Evolutionary conservation across 2,888 invertebrate genomes (phyloP).

Genomic region (Ypsolopha sequella): DNA sequence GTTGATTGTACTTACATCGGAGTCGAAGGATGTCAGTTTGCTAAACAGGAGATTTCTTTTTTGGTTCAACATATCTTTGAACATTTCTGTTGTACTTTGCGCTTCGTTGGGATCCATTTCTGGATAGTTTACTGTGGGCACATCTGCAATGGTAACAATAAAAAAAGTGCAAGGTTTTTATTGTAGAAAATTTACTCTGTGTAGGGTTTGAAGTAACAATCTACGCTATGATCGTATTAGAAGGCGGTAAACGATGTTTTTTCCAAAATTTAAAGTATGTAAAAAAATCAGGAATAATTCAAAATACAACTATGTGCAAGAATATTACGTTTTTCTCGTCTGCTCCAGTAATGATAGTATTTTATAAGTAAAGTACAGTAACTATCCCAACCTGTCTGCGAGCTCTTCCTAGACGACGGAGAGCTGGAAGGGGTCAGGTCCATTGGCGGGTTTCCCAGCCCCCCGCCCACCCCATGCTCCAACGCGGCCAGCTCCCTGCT

Average conservation of each 20-base stretch:
- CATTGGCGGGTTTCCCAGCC: conserved; percentile 48
- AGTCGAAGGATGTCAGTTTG: conserved; percentile 90
- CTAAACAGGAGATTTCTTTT: conserved; percentile 89
- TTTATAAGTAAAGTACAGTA: too few relatives aligned
- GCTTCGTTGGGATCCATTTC: conserved; percentile 76
- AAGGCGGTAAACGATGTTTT: too few relatives aligned
- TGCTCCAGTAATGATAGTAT: too few relatives aligned
- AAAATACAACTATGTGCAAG: too few relatives aligned
- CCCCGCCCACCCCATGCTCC: conserved; percentile 60
- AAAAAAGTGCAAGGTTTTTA: too few relatives aligned
- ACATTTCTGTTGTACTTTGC: conserved; percentile 90
- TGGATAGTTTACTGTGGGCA: conserved; percentile 71
- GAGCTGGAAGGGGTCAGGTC: conserved; percentile 38
- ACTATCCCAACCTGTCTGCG: conserved; percentile 72
- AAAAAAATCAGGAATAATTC: too few relatives aligned
- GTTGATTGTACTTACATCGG: conserved; percentile 79
- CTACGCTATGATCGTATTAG: too few relatives aligned
- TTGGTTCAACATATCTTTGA: conserved; percentile 93
- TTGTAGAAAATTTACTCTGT: too few relatives aligned
- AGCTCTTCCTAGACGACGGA: conserved; percentile 76
- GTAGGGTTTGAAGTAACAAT: too few relatives aligned
- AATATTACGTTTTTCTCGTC: too few relatives aligned
- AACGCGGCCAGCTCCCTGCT: conserved; percentile 81
- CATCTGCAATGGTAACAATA: conserved; percentile 25
- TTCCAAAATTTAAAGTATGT: too few relatives aligned